phyloP scores from a whole-genome alignment of 2,888 invertebrate genomes.

The Cephus rjabovi region DNA sequence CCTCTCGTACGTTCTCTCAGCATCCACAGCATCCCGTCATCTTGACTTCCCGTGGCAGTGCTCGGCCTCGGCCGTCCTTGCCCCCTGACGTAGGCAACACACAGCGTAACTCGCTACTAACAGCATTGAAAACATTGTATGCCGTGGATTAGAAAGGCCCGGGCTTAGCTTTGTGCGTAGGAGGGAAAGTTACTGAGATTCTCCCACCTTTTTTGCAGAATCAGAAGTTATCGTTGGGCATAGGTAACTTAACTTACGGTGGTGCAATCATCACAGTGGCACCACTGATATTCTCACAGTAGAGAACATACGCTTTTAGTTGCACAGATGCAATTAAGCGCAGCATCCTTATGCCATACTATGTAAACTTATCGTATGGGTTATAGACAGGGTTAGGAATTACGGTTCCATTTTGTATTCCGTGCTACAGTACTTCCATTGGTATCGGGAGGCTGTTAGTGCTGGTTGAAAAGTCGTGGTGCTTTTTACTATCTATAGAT shows the following conservation, averaged over 20 bases:
- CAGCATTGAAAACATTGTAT: conserved; percentile 56
- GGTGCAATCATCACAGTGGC: conserved; percentile 1
- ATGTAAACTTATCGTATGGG: neutral
- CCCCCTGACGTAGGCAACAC: conserved; percentile 59
- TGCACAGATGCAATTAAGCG: neutral
- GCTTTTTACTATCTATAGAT: neutral
- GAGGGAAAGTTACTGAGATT: conserved; percentile 55
- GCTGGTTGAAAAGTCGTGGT: neutral
- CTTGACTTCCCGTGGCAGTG: conserved; percentile 20
- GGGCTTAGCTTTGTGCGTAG: conserved; percentile 46
- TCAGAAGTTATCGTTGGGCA: neutral
- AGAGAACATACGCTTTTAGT: neutral
- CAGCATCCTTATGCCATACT: neutral
- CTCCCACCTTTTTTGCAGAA: neutral
- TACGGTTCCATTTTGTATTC: neutral
- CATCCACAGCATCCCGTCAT: neutral
- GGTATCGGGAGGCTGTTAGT: neutral
- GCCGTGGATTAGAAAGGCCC: conserved; percentile 58
- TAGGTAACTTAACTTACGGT: neutral
- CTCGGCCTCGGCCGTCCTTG: conserved; percentile 66
- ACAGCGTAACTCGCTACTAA: conserved; percentile 46
- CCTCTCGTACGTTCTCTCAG: conserved; percentile 5
- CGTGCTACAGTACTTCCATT: neutral
- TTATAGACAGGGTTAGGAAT: neutral
- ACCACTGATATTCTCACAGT: neutral